These are phyloP conservation scores for Cremastinae sp. DNA, from an alignment of 2,888 invertebrate genomes.

Conservation along the genomic window DNA sequence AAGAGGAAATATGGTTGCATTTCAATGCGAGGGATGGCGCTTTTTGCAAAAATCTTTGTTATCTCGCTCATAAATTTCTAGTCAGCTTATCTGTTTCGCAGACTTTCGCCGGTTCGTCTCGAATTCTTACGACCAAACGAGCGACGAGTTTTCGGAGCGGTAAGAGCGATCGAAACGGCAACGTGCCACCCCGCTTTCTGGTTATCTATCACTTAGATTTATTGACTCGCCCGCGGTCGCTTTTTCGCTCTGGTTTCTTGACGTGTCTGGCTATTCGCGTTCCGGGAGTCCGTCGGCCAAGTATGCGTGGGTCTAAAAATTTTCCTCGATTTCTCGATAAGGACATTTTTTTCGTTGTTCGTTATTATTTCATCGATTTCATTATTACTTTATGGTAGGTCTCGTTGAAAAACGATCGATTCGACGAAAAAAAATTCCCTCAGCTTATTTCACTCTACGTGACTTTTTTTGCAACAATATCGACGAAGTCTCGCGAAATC, in stretches of 20 bases:
- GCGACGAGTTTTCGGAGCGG: conserved; percentile 36
- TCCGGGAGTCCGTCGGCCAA: conserved; percentile 41
- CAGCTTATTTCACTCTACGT: no score
- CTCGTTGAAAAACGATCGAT: neutral
- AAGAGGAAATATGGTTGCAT: no score
- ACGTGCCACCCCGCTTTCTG: conserved; percentile 30
- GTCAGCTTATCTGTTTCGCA: neutral
- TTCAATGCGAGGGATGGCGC: no score
- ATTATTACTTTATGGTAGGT: neutral
- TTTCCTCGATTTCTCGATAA: conserved; percentile 13
- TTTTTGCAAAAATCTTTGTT: neutral
- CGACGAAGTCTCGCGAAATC: neutral
- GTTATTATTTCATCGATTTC: neutral
- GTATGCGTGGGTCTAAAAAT: conserved; percentile 44
- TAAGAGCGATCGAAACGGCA: conserved; percentile 26
- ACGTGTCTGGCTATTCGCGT: conserved; percentile 53
- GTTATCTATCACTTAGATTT: conserved; percentile 52
- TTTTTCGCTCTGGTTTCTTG: conserved; percentile 25
- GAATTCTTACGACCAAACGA: conserved; percentile 12
- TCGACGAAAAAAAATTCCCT: neutral
- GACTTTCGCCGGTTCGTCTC: conserved; percentile 25
- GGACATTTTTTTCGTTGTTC: conserved; percentile 9
- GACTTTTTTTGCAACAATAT: no score
- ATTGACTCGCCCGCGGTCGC: conserved; percentile 41
- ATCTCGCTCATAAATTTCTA: neutral